Evolutionary conservation across 2,113 vertebrate species (phyloP).

Genomic region (Alouatta palliata): DNA sequence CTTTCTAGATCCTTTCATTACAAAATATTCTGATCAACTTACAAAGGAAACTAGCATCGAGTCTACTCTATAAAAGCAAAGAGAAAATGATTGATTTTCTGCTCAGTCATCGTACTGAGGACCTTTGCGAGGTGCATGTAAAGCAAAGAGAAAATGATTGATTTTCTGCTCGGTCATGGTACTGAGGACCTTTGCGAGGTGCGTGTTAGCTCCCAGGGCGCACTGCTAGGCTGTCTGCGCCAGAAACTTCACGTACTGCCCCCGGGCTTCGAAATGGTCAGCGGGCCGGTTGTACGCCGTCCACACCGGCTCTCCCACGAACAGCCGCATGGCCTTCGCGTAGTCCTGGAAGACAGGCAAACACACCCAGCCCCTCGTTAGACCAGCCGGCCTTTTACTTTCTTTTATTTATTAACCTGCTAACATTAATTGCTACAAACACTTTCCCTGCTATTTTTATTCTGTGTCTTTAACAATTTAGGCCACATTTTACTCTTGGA

Average conservation of each 20-base stretch:
- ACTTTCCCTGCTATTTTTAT: not conserved
- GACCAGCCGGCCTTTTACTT: not conserved
- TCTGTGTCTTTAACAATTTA: not conserved
- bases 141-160: not conserved
- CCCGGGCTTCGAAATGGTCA: constrained; percentile 89
- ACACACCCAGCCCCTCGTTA: fast-evolving
- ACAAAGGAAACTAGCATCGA: not conserved
- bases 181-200: not conserved
- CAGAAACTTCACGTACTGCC: constrained; percentile 85
- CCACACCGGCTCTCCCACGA: constrained; percentile 95
- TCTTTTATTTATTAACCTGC: not conserved
- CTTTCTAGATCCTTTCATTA: not conserved
- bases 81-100: not conserved
- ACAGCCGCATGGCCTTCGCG: constrained; percentile 95
- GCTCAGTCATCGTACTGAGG: fast-evolving
- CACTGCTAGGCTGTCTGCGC: constrained; percentile 39
- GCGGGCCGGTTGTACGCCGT: constrained; percentile 93
- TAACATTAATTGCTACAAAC: not conserved
- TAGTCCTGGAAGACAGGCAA: constrained; percentile 87
- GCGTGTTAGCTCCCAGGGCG: not conserved
- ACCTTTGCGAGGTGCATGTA: not conserved
- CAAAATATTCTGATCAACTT: not conserved
- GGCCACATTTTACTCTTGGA: fast-evolving
- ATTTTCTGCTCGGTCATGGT: not conserved
- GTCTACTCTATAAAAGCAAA: not conserved